Percentiles rank a stretch among this genome's conserved stretches.
These are phyloP conservation scores for Malaclemys terrapin DNA, from an alignment of 2,113 vertebrate genomes.

Conservation along the genomic window DNA sequence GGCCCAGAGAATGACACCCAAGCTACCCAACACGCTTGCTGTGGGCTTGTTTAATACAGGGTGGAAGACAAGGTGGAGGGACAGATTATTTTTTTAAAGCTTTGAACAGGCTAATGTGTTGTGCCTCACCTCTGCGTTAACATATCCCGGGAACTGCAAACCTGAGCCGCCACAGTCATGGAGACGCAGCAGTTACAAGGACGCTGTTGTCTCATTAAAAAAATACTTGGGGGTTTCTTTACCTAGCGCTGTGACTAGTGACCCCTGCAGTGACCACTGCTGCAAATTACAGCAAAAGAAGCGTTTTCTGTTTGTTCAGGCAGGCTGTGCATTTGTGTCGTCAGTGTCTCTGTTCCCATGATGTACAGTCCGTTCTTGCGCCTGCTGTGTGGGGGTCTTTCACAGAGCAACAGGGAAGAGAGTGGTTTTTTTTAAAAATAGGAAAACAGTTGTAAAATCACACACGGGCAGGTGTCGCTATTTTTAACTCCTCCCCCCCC, in stretches of 20 bases:
- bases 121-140: neutral
- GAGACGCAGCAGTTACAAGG: neutral
- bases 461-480: neutral
- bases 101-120: neutral
- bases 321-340: neutral
- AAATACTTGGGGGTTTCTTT: neutral
- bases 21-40: neutral
- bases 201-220: neutral
- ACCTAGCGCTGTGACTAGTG: no score
- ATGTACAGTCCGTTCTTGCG: neutral
- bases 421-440: neutral
- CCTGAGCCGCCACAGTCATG: no score
- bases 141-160: neutral
- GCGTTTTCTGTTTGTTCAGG: neutral
- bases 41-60: neutral
- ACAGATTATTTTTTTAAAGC: neutral
- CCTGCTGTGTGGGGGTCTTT: neutral
- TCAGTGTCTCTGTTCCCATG: neutral
- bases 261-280: neutral
- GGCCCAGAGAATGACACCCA: neutral
- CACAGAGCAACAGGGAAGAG: neutral
- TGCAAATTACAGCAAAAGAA: neutral
- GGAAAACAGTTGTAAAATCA: neutral
- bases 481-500: constrained; percentile 6
- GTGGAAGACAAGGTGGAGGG: neutral